These are phyloP conservation scores for Rhincodon typus DNA, from an alignment of 2,797 vertebrate genomes.

Conservation along the genomic window DNA sequence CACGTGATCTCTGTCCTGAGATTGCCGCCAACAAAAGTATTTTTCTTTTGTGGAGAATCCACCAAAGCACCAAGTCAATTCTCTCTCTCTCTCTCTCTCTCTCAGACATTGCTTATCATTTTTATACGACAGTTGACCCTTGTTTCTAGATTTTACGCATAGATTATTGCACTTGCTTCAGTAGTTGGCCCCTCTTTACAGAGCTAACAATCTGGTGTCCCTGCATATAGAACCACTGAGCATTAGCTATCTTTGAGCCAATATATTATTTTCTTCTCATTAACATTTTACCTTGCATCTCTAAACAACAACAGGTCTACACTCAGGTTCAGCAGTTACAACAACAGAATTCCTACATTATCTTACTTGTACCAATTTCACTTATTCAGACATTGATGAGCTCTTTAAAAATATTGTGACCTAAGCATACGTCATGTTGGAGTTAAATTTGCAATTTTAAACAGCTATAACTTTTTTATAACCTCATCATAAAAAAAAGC, in stretches of 20 bases:
- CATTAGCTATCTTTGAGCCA: background rate
- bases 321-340: background rate
- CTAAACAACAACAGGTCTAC: background rate
- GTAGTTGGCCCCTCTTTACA: background rate
- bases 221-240: background rate
- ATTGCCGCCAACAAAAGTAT: background rate
- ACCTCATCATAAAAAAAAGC: background rate
- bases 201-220: background rate
- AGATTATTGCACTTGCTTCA: background rate
- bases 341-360: background rate
- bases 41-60: background rate
- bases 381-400: background rate
- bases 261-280: background rate
- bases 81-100: no score
- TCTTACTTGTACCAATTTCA: background rate
- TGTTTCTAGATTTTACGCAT: background rate
- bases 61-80: background rate
- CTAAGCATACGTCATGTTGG: background rate
- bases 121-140: background rate
- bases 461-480: background rate
- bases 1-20: background rate
- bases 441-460: background rate
- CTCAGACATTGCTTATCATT: background rate
- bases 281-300: background rate
- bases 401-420: background rate